phyloP scores from a whole-genome alignment of 1,140 invertebrate species.

The Lepeophtheirus salmonis region DNA sequence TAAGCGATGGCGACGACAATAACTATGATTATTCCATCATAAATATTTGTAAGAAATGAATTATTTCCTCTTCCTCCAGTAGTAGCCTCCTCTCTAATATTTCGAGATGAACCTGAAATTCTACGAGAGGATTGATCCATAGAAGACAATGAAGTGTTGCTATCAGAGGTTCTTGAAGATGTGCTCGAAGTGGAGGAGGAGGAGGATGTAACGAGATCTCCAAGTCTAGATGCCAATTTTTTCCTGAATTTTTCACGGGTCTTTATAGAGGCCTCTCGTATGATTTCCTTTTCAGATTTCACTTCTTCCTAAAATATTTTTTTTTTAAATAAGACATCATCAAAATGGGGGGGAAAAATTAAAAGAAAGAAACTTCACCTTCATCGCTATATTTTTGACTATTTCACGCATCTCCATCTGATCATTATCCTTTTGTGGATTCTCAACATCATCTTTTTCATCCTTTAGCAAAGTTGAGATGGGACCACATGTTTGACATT shows the following conservation, averaged over 20 bases:
- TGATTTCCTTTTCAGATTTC: not conserved
- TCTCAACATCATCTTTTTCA: slow-evolving; percentile 8
- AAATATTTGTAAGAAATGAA: not conserved
- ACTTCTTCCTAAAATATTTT: not conserved
- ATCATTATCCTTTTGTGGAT: not conserved
- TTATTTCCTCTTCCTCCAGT: not conserved
- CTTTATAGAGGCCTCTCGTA: not conserved
- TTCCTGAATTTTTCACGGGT: not conserved
- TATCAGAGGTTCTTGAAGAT: not conserved
- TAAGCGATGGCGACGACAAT: slow-evolving; percentile 16
- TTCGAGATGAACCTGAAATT: not conserved
- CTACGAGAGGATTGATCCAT: not conserved
- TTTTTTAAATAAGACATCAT: too few relatives aligned
- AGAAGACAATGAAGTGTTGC: not conserved
- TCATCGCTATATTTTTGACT: slow-evolving; percentile 2
- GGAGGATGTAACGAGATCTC: not conserved
- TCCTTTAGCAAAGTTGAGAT: not conserved
- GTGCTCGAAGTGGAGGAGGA: not conserved
- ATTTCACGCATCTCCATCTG: slow-evolving; percentile 12
- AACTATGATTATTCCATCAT: slow-evolving; percentile 16
- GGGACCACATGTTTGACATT: slow-evolving; percentile 15
- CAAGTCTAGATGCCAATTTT: not conserved
- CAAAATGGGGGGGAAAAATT: too few relatives aligned
- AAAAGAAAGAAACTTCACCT: slow-evolving; percentile 2
- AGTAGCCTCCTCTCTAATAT: not conserved